Percentiles rank a stretch among this genome's conserved stretches.
phyloP scores from a whole-genome alignment of 2,888 invertebrate species.

The Drosophila greeni region DNA sequence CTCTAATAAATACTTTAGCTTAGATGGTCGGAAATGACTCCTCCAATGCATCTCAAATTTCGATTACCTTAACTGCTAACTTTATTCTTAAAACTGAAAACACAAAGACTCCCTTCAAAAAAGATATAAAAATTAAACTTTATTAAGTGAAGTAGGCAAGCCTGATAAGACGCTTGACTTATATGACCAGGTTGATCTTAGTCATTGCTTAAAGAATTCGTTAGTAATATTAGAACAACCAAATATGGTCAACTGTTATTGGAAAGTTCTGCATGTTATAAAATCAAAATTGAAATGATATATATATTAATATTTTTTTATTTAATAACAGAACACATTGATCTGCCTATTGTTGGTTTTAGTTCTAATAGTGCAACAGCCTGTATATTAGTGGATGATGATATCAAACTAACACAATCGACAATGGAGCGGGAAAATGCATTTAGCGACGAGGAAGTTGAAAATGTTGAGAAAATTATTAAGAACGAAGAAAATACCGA shows the following conservation, averaged over 20 bases:
- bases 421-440: constrained; percentile 67
- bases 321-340: constrained; percentile 45
- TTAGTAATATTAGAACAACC: background rate
- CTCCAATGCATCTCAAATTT: too few relatives aligned
- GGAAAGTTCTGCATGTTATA: constrained; percentile 4
- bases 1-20: too few relatives aligned
- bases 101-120: background rate
- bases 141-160: too few relatives aligned
- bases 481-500: constrained; percentile 79
- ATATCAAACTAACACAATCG: constrained; percentile 57
- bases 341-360: constrained; percentile 37
- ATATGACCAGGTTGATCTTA: background rate
- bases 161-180: too few relatives aligned
- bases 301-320: background rate
- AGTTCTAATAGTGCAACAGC: constrained; percentile 31
- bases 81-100: background rate
- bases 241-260: constrained; percentile 4
- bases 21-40: too few relatives aligned
- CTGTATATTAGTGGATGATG: constrained; percentile 59
- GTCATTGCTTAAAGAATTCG: background rate
- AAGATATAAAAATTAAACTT: background rate
- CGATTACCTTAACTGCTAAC: too few relatives aligned
- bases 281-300: background rate
- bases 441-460: constrained; percentile 80
- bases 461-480: constrained; percentile 81